Evolutionary conservation across 2,888 invertebrate species (phyloP), one percentile per base, ranked within the genome.

Genomic region (Abscondita cerata): DNA sequence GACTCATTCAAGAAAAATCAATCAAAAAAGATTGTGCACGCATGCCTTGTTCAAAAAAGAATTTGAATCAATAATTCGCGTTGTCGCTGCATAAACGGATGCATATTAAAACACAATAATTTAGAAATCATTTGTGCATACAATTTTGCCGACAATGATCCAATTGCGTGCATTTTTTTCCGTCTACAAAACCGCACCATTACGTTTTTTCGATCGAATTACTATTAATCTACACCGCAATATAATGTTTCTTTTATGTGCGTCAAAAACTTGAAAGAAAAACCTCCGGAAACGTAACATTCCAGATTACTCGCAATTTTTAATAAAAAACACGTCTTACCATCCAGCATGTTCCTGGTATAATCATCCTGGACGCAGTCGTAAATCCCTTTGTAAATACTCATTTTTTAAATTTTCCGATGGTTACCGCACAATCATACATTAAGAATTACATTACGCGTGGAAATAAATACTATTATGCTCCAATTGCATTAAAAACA

Each of bases 301-400:
- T 44, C 44, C 44, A 44, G 44, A 44, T 44, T 18, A 8, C 15
- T 9, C 9, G 19, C 13, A 38, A 38, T n/a, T 11, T 38, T 52
- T 9, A 31, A n/a, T 31, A 6, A 25, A 50, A 20, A 41, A 16
- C 11, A 1, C 1, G 50, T 64, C 72, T 67, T 72, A 77, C 77
- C 77, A 66, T 76, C 76, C 51, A 77, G 70, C 76, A 77, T 77
- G 67, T 71, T 76, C 68, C 76, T 75, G n/a, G 75, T 75, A 67
- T 75, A 75, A 60, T 76, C 76, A 66, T 76, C 77, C 20, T 75
- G 72, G 44, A 70, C 63, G 50, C 68, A 69, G 15, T 76, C 76
- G 55, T 69, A 66, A 62, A 70, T 66, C 56, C 71, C 74, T 64
- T 73, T 75, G 52, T 67, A 65, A 12, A 68, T 71, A 69, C 72